These are phyloP conservation scores for Euproctis similis DNA, from an alignment of 2,888 invertebrate species.

Conservation along the genomic window DNA sequence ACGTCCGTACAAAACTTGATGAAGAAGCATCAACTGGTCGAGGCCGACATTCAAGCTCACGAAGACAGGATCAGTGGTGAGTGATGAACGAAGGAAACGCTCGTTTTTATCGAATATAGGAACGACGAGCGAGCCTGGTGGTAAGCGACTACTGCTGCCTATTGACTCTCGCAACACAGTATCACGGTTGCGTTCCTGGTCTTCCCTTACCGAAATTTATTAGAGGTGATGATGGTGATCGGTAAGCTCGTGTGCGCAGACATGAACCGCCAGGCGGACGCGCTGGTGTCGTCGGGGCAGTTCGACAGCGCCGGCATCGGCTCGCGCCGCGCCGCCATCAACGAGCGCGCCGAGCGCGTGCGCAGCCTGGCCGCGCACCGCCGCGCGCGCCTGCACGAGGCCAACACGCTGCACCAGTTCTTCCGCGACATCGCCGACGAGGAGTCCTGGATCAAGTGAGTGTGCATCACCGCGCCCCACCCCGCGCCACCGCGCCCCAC, in stretches of 20 bases:
- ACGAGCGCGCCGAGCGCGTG: slow-evolving; percentile 96
- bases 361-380: slow-evolving; percentile 94
- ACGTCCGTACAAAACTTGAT: slow-evolving; percentile 98
- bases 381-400: slow-evolving; percentile 94
- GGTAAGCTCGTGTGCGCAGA: slow-evolving; percentile 72
- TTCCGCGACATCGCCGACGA: slow-evolving; percentile 99
- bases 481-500: too few relatives aligned
- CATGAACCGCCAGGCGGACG: slow-evolving; percentile 97
- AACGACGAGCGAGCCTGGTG: too few relatives aligned
- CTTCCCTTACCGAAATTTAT: too few relatives aligned
- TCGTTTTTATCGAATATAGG: too few relatives aligned
- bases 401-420: slow-evolving; percentile 98
- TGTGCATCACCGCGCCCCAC: too few relatives aligned
- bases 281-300: slow-evolving; percentile 95
- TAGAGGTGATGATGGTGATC: too few relatives aligned
- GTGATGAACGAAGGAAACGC: too few relatives aligned
- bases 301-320: slow-evolving; percentile 98
- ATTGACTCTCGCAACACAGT: too few relatives aligned
- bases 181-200: too few relatives aligned
- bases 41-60: slow-evolving; percentile 98
- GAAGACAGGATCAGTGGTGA: slow-evolving; percentile 92
- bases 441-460: slow-evolving; percentile 98
- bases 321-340: slow-evolving; percentile 95
- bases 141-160: too few relatives aligned
- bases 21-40: slow-evolving; percentile 98